Conservation (phyloP, 2,797 vertebrate species). For the Psittacula derbiana region DNA sequence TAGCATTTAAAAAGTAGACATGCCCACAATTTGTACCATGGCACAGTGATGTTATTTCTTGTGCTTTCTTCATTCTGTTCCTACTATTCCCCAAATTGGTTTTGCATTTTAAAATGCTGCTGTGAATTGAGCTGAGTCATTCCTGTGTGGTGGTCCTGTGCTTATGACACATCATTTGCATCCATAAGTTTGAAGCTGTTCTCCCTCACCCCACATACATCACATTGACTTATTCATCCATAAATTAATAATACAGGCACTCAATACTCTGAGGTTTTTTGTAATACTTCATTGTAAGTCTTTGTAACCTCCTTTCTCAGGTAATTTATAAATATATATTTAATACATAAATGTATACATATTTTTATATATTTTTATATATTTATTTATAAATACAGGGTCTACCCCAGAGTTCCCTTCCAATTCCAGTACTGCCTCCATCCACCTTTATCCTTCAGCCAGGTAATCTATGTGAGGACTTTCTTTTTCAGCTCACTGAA, state of each 20-base stretch:
- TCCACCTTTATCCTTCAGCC: not conserved
- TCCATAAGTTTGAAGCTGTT: not conserved
- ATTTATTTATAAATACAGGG: not conserved
- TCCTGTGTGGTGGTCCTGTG: not conserved
- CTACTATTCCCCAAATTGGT: not conserved
- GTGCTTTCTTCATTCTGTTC: not conserved
- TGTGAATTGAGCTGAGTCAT: not conserved
- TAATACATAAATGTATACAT: not conserved
- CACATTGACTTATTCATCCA: not conserved
- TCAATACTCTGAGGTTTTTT: not conserved
- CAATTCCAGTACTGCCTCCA: not conserved
- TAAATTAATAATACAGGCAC: not conserved
- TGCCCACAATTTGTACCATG: not conserved
- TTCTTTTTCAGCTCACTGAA: not conserved
- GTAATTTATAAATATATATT: not conserved
- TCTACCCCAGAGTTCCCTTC: not conserved
- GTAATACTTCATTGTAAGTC: not conserved
- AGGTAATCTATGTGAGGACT: not conserved
- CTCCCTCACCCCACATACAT: not conserved
- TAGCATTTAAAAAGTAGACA: not conserved
- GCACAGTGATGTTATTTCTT: not conserved
- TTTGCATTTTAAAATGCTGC: not conserved
- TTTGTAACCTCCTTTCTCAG: not conserved
- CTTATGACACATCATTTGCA: not conserved
- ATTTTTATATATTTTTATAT: too few species aligned